phyloP scores from a whole-genome alignment of 37 sponge, comb jelly and placozoan genomes.

The Agelas oroides region DNA sequence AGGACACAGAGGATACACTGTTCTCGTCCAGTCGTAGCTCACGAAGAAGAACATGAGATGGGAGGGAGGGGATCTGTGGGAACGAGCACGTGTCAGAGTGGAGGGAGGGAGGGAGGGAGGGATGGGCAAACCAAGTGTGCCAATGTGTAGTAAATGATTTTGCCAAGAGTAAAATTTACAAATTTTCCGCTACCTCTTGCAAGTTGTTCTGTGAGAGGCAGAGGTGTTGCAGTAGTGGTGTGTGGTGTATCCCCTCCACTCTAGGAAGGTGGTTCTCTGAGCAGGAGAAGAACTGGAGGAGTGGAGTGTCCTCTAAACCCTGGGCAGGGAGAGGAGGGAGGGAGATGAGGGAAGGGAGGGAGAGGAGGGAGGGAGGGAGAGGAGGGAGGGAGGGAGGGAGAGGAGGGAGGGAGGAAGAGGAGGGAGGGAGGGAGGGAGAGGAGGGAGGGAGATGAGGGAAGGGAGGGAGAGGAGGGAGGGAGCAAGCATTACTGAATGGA shows the following conservation, averaged over 20 bases:
- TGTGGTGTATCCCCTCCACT: constrained; percentile 26
- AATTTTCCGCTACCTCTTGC: too few relatives aligned
- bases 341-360: background rate
- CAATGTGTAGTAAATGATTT: too few relatives aligned
- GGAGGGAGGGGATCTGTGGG: constrained; percentile 34
- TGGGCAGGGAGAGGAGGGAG: background rate
- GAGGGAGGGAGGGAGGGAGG: too few relatives aligned
- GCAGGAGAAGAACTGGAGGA: constrained; percentile 43
- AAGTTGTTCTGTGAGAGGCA: constrained; percentile 67
- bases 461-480: background rate
- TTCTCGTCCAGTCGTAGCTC: constrained; percentile 69
- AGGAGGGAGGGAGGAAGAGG: background rate
- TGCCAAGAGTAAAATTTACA: too few relatives aligned
- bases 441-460: background rate
- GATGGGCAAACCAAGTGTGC: too few relatives aligned
- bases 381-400: background rate
- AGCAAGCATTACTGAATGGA: too few relatives aligned
- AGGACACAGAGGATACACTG: constrained; percentile 44
- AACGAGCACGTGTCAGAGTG: too few relatives aligned
- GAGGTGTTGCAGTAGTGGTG: constrained; percentile 48
- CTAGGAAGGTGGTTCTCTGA: constrained; percentile 67
- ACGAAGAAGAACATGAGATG: constrained; percentile 59
- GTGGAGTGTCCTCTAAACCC: constrained; percentile 46
- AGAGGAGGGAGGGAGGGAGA: background rate
- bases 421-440: background rate